These are phyloP conservation scores for Coenonympha arcania DNA, from an alignment of 2,888 invertebrate genomes.

Conservation along the genomic window DNA sequence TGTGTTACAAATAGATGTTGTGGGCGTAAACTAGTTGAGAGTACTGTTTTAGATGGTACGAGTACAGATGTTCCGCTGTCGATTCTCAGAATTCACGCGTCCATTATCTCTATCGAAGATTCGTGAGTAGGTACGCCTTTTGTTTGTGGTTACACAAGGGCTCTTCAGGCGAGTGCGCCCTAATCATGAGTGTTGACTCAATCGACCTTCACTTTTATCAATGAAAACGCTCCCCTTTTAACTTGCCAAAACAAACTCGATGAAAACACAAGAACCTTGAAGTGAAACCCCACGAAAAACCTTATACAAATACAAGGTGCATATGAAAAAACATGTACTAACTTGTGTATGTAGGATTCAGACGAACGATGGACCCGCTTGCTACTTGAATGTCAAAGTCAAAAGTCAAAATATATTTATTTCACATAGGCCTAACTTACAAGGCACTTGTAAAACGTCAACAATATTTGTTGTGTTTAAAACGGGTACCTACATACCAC, in stretches of 20 bases:
- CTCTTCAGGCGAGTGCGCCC: constrained; percentile 52
- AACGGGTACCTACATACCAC: too few species aligned
- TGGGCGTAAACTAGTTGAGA: too few species aligned
- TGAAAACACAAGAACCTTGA: background rate
- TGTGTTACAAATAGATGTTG: too few species aligned
- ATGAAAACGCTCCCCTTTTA: constrained; percentile 16
- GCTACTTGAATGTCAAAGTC: too few species aligned
- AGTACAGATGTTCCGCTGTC: background rate
- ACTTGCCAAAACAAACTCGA: background rate
- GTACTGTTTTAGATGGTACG: background rate
- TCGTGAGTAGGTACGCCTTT: constrained; percentile 8
- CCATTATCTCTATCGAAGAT: constrained; percentile 2
- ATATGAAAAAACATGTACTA: background rate
- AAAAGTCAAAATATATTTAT: too few species aligned
- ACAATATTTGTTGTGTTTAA: too few species aligned
- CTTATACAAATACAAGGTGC: background rate
- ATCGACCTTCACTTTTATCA: constrained; percentile 32
- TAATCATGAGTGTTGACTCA: constrained; percentile 64
- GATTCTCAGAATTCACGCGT: background rate
- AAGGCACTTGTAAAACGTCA: too few species aligned
- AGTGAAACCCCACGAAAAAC: background rate
- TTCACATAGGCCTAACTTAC: too few species aligned
- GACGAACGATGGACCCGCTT: too few species aligned
- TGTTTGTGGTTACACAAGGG: constrained; percentile 38
- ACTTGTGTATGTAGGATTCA: too few species aligned